Base-by-base conservation (phyloP, 2,888 invertebrate species). In the Lasioglossum zephyrum region DNA sequence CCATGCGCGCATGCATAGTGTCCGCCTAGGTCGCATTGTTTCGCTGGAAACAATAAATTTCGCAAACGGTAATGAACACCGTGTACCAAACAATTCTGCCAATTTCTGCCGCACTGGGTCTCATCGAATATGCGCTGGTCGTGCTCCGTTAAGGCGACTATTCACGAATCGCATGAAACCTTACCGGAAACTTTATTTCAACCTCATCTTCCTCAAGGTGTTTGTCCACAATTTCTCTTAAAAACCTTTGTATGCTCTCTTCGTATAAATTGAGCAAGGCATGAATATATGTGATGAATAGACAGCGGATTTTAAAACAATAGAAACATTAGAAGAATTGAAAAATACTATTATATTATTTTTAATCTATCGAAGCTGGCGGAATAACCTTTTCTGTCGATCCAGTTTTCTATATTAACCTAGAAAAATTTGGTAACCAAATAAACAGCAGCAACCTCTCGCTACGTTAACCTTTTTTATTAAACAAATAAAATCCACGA, bases 11-110 rank as follows among this genome's bases (percentile, higher is more conserved):
- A 3, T 49, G 60, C 57, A 49, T 39, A n/a, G 44, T 5, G 8
- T 11, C 9, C n/a, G 49, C 47, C 31, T n/a, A 26, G 16, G 41
- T 44, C n/a, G 2, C 66, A 72, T 82, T 22, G 57, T 47, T 22
- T 39, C 31, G 22, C 4, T 49, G 47, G 26, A 57, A 80, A 84
- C 75, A 57, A 84, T 85, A 80, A 77, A 84, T 85, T 85, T 69
- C 69, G 22, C 49, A 22, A 74, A 80, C 63, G 39, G 41, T 77
- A 84, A 85, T 76, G 79, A 85, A 69, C 77, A 69, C 72, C 72
- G 31, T 63, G 47, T 66, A 41, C 47, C 57, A 57, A 79, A 69
- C 75, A 79, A 83, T 57, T 47, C 75, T 16, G n/a, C 18, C 11
- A 75, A 39, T n/a, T 66, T 39, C 41, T 16, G n/a, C 9, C 47